Percentiles rank a stretch among this genome's conserved stretches.
phyloP scores from a whole-genome alignment of 2,113 vertebrate species.

The Alexandromys fortis region DNA sequence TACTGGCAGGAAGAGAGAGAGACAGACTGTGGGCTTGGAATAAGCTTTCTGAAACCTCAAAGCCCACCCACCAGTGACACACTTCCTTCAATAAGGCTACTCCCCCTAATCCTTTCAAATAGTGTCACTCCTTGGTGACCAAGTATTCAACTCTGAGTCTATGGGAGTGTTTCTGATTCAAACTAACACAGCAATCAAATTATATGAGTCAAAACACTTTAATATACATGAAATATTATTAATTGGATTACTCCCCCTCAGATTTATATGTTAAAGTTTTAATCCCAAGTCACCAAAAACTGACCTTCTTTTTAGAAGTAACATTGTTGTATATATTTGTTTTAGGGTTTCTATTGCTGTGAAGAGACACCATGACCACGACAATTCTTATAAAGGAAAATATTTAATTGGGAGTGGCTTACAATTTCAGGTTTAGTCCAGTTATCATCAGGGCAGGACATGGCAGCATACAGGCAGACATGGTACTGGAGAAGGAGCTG shows the following conservation, averaged over 20 bases:
- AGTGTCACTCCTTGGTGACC: not conserved
- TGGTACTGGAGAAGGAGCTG: not conserved
- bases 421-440: not conserved
- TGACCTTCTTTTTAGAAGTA: not conserved
- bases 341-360: not conserved
- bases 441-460: not conserved
- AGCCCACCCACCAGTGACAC: not conserved
- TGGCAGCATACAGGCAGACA: not conserved
- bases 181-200: not conserved
- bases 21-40: not conserved
- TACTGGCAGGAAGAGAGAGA: not conserved
- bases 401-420: not conserved
- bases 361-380: not conserved
- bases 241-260: not conserved
- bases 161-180: not conserved
- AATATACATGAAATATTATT: not conserved
- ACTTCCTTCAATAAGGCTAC: not conserved
- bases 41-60: not conserved
- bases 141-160: not conserved
- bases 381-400: not conserved
- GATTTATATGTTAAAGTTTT: constrained; percentile 2
- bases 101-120: not conserved
- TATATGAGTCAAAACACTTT: not conserved
- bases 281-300: not conserved
- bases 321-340: not conserved